These are phyloP conservation scores for Eutolmus rufibarbis DNA, from an alignment of 2,888 invertebrate species.

Conservation along the genomic window DNA sequence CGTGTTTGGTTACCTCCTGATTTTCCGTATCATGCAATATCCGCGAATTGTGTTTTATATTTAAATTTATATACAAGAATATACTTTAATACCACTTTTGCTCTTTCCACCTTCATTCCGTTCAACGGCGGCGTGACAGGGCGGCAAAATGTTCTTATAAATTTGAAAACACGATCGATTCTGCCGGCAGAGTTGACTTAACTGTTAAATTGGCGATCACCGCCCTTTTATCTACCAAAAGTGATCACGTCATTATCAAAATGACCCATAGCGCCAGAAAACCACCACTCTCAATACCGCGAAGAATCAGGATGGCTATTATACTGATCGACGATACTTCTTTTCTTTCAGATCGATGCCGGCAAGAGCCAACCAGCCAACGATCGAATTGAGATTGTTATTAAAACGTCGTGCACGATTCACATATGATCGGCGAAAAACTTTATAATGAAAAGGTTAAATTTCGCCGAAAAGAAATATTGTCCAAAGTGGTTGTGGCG, in stretches of 20 bases:
- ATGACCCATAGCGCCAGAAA: constrained; percentile 35
- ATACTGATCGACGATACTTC: neutral
- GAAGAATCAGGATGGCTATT: neutral
- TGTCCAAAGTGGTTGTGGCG: neutral
- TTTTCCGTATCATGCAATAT: neutral
- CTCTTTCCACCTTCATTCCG: neutral
- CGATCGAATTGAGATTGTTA: neutral
- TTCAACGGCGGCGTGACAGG: neutral
- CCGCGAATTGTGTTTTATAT: neutral
- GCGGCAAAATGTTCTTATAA: neutral
- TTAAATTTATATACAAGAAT: neutral
- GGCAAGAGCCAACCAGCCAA: neutral
- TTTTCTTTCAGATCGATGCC: neutral
- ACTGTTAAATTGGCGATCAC: constrained; percentile 26
- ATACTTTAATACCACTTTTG: neutral
- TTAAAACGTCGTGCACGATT: constrained; percentile 16
- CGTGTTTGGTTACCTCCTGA: constrained; percentile 16
- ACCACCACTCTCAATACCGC: neutral
- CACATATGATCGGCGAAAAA: constrained; percentile 40
- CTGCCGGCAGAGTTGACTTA: constrained; percentile 5
- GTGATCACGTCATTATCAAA: constrained; percentile 31
- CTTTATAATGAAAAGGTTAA: constrained; percentile 39
- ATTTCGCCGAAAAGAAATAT: constrained; percentile 38
- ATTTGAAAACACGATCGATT: neutral
- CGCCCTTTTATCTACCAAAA: constrained; percentile 36